Evolutionary conservation across 2,888 invertebrate genomes (phyloP).

Genomic region (Prenolepis imparis): DNA sequence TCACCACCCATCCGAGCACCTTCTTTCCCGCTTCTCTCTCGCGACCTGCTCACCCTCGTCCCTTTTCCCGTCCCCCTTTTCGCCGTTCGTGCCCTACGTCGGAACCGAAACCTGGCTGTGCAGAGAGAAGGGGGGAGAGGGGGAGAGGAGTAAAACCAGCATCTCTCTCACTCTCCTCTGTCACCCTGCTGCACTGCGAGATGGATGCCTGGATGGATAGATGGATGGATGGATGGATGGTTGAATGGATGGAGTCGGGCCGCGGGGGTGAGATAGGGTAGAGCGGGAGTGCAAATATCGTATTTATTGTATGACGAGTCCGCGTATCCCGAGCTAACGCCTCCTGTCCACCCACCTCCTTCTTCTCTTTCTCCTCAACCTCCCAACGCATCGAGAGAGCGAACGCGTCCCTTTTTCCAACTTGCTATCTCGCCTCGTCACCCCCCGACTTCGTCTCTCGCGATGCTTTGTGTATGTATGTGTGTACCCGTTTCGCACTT

Average conservation of each 20-base stretch:
- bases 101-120: constrained; percentile 74
- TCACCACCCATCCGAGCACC: constrained; percentile 73
- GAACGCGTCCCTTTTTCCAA: constrained; percentile 40
- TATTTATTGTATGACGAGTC: constrained; percentile 84
- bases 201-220: constrained; percentile 7
- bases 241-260: constrained; percentile 46
- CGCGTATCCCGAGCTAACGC: constrained; percentile 78
- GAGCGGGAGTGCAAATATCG: constrained; percentile 81
- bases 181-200: constrained; percentile 43
- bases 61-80: constrained; percentile 57
- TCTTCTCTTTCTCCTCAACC: constrained; percentile 66
- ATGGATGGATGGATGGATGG: constrained; percentile 27
- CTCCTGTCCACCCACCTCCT: constrained; percentile 75
- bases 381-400: constrained; percentile 52
- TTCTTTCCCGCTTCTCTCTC: constrained; percentile 60
- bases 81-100: constrained; percentile 63
- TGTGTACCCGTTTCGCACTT: constrained; percentile 63
- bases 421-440: constrained; percentile 34
- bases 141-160: constrained; percentile 56
- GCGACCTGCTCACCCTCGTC: constrained; percentile 49
- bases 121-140: constrained; percentile 60
- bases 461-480: constrained; percentile 1
- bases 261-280: constrained; percentile 60
- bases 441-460: constrained; percentile 36
- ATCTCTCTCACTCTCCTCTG: constrained; percentile 72